These are phyloP conservation scores for Onychorhynchus coronatus DNA, from an alignment of 2,113 vertebrate species.

Conservation along the genomic window DNA sequence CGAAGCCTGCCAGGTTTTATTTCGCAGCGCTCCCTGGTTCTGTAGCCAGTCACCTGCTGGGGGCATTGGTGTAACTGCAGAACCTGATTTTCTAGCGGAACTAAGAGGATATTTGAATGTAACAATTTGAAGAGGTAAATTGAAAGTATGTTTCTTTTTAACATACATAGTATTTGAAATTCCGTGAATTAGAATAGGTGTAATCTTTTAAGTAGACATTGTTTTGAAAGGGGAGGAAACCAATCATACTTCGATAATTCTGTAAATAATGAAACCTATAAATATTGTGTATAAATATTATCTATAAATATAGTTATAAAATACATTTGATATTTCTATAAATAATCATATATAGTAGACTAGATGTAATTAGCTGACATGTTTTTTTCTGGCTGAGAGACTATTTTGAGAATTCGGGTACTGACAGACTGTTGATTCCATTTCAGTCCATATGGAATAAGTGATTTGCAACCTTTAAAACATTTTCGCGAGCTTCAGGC, in stretches of 20 bases:
- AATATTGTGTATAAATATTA: background rate
- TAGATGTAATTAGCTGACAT: background rate
- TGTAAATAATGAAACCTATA: background rate
- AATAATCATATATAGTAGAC: accelerated
- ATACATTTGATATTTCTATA: background rate
- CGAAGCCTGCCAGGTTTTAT: background rate
- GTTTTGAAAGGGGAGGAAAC: background rate
- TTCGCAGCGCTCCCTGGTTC: accelerated
- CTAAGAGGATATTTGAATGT: background rate
- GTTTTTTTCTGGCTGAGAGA: background rate
- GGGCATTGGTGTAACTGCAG: background rate
- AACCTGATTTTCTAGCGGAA: background rate
- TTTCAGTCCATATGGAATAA: background rate
- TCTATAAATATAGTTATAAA: background rate
- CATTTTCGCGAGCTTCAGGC: background rate
- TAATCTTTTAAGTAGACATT: background rate
- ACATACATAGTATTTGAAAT: background rate
- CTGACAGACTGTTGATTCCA: accelerated
- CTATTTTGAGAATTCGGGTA: background rate
- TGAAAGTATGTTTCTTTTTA: background rate
- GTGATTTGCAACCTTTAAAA: background rate
- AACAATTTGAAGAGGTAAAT: background rate
- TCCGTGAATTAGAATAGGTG: background rate
- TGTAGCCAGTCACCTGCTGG: background rate
- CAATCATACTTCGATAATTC: background rate